A percentile compares a stretch with the other conserved stretches of the same genome.
These are phyloP conservation scores for Rhincodon typus DNA, from an alignment of 2,797 vertebrate species.

Conservation along the genomic window DNA sequence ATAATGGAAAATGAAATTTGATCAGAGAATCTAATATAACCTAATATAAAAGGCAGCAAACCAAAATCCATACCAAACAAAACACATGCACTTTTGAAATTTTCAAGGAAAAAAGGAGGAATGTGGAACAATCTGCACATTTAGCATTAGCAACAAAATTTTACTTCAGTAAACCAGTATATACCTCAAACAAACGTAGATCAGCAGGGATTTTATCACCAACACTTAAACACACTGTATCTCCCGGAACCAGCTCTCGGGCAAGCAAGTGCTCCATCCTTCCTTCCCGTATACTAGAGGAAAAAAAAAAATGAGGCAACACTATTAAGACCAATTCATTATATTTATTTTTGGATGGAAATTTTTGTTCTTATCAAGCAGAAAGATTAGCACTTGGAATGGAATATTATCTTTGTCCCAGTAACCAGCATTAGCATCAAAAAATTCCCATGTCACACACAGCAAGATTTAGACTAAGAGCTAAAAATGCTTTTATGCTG, in stretches of 20 bases:
- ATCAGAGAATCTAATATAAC: not conserved
- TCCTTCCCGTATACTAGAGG: conserved; percentile 74
- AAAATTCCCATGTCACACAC: not conserved
- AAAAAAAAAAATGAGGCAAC: conserved; percentile 37
- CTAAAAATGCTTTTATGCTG: not conserved
- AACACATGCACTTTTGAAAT: not conserved
- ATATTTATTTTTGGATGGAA: not conserved
- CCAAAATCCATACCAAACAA: not conserved
- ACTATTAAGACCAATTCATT: not conserved
- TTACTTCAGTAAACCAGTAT: not conserved
- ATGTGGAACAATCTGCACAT: not conserved
- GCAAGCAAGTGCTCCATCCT: conserved; percentile 80
- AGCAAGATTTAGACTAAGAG: not conserved
- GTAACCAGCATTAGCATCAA: not conserved
- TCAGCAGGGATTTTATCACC: conserved; percentile 94
- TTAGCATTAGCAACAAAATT: not conserved
- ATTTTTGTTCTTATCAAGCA: not conserved
- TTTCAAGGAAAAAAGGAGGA: not conserved
- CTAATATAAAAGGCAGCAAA: not conserved
- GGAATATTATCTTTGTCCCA: not conserved
- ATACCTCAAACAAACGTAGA: conserved; percentile 61
- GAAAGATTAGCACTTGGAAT: not conserved
- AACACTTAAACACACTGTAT: conserved; percentile 85
- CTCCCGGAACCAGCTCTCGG: conserved; percentile 88
- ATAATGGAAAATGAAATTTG: not conserved